These are phyloP conservation scores for Gallinago nigripennis DNA, from an alignment of 2,797 vertebrate genomes.

Conservation along the genomic window DNA sequence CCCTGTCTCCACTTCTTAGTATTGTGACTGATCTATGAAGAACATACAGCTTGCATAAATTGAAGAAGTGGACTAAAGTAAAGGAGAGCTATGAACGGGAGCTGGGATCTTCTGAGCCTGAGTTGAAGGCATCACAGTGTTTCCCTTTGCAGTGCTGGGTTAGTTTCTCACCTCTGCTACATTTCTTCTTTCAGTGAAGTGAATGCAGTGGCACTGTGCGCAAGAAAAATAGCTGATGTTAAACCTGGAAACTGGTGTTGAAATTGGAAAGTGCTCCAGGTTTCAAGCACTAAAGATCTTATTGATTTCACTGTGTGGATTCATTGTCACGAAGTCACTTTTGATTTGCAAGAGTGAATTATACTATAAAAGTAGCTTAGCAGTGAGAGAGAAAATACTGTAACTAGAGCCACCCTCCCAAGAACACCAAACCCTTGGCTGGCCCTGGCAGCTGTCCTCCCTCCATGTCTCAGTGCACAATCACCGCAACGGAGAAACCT, in stretches of 20 bases:
- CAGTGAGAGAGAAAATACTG: neutral
- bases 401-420: neutral
- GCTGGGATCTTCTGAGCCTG: neutral
- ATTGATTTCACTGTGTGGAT: neutral
- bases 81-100: neutral
- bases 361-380: neutral
- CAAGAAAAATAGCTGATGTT: neutral
- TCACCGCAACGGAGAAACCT: neutral
- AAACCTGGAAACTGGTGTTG: neutral
- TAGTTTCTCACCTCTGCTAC: neutral
- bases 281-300: neutral
- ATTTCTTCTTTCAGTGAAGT: neutral
- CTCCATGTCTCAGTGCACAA: neutral
- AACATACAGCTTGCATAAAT: neutral
- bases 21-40: neutral
- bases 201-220: neutral
- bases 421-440: neutral
- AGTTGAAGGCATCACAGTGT: neutral
- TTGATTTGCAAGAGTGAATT: neutral
- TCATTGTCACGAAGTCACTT: neutral
- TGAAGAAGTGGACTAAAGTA: neutral
- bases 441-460: neutral
- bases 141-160: neutral
- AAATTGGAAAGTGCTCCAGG: neutral
- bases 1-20: neutral